Base-by-base conservation (phyloP, 1,140 invertebrate species). In the Brachionus koreanus region DNA sequence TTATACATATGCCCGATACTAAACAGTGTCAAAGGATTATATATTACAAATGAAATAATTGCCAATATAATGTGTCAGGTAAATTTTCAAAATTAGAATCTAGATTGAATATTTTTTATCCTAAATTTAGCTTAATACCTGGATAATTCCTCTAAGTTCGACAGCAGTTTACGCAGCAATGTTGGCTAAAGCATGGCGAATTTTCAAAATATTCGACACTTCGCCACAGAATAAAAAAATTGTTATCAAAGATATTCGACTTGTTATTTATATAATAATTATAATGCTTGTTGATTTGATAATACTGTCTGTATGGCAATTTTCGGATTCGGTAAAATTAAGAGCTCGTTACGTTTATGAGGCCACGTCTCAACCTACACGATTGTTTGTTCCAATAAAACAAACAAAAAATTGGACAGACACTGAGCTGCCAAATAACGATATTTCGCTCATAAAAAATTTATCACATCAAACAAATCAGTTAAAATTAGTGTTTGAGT, bases 131-230 rank as follows among this genome's bases (percentile, higher is more conserved):
- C 67, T 84, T 25, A 74, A 85, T 33, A 77, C 83, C 9, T 85
- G 84, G 82, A 61, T 86, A 19, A 61, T 85, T 6, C 82, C 83
- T 0, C 42, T 84, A 4, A 82, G 83, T 1, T 81, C 83, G 25
- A 84, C 85, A 2, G 72, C 85, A 13, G 57, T 86, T 6, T 86
- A 85, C 49, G 85, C 83, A 3, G 84, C 86, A 9, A 85, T 86
- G 83, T 84, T 86, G 42, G 82, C 84, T 0, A 86, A 86, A 46
- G 74, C 84, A 5, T 86, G 85, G 85, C 67, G 86, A 65, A 84
- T 86, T 5, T 82, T 84, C 46, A 82, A 84, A 74, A 85, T 86
- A 76, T 86, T 86, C 77, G 65, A 83, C 7, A 83, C 84, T 33
- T 84, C 84, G 9, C 83, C 84, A 10, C 46, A 65, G 12, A 69